Evolutionary conservation across 2,113 vertebrate genomes (phyloP), one percentile per base, ranked within the genome.

Genomic region (Athene noctua): DNA sequence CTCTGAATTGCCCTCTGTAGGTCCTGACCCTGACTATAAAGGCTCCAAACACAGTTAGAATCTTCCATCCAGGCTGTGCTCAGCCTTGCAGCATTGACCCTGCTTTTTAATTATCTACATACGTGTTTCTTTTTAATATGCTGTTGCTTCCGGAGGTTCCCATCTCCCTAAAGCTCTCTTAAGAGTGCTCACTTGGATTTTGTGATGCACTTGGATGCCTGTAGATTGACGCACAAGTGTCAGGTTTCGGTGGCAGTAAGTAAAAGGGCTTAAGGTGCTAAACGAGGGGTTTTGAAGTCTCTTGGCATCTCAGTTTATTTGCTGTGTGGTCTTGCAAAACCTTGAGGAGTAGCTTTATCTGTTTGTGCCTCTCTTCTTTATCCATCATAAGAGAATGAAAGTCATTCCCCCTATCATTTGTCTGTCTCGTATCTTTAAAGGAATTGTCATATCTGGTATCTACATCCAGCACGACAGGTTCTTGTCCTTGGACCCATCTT

Each of bases 401-500:
- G 74, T 91, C 57, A 68, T 86, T 87, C 13, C 54, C 13, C 54
- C 71, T 29, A 15, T 80, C 85, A 54, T 88, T 83, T 95, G 34
- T 84, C 59, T 89, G 73, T 44, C 92, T 96, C 34, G 0, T 87
- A 30, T 92, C 92, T 94, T 72, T 40, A 80, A 81, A 79, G 80
- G 65, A 86, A 55, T 71, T 92, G 77, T 77, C 78, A 11, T 85
- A 89, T 86, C 81, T 65, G 36, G 32, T 85, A 30, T 90, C 89
- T 77, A 13, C 70, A 73, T 15, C 73, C 54, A 73, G 68, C 27
- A 2, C 32, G 77, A 80, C 10, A 2, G 36, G 17, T 73, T 77
- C 68, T 91, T 81, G 88, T 77, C 80, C 90, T 89, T 94, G 89
- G 49, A 30, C 58, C 51, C 52, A 73, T 94, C 91, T 91, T 91